Conservation (phyloP, 53 echinoderm and acorn worm species). For the Patiria pectinifera region DNA sequence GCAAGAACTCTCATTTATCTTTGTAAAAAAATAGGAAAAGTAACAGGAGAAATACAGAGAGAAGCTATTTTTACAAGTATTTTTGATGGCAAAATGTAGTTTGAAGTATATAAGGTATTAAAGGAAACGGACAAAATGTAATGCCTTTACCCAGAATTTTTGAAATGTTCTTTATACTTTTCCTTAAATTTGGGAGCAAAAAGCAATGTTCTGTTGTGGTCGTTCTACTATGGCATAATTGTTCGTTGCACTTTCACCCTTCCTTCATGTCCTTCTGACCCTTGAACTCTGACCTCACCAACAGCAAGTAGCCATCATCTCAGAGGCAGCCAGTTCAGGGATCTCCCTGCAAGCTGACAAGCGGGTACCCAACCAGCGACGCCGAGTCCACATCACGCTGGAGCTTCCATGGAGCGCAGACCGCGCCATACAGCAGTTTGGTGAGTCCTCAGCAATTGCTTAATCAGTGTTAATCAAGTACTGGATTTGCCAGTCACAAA, state of each 20-base stretch:
- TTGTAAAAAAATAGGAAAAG: too few species aligned
- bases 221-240: not conserved
- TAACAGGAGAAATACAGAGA: too few species aligned
- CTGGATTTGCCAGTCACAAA: too few species aligned
- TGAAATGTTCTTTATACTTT: too few species aligned
- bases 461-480: not conserved
- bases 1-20: too few species aligned
- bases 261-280: not conserved
- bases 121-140: too few species aligned
- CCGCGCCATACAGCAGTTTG: conserved; percentile 92
- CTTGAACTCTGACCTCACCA: not conserved
- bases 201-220: too few species aligned
- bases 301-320: conserved; percentile 95
- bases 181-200: too few species aligned
- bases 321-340: conserved; percentile 97
- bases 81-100: too few species aligned
- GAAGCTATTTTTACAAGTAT: too few species aligned
- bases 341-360: conserved; percentile 97
- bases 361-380: conserved; percentile 89
- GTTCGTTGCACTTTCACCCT: not conserved
- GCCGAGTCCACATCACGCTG: conserved; percentile 92
- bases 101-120: too few species aligned
- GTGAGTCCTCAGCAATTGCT: conserved; percentile 42
- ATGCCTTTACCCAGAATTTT: too few species aligned
- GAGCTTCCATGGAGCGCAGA: conserved; percentile 99